Evolutionary conservation across 2,888 invertebrate species (phyloP), one percentile per base, ranked within the genome.

Genomic region (Tachystola acroxantha): DNA sequence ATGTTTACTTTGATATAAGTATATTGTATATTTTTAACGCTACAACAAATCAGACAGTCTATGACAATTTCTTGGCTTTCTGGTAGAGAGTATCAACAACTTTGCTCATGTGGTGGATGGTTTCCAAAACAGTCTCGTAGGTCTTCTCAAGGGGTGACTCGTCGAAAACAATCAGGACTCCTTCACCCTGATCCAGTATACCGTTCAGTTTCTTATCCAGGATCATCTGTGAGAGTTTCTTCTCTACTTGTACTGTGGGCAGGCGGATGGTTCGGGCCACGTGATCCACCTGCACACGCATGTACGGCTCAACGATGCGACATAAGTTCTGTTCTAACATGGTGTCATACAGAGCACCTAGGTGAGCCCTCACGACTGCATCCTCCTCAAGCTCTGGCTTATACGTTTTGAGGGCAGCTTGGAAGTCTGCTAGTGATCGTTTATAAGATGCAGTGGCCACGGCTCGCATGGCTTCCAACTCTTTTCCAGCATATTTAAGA

Each of bases 201-300:
- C 99, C 98, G 84, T 94, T 92, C 55, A 99, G 93, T 82, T 99
- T 99, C 67, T 97, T 96, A 81, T 99, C 99, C 74, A 99, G 88
- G 71, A 99, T 99, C 99, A 99, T 99, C 85, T 99, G 99, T 33
- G 99, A 99, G 40, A 99, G 88, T 84, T 99, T 99, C 87, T 98
- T 97, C 82, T 99, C 99, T 35, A 99, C 99, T 86, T 94, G 93
- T 88, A 90, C 72, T 39, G 96, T 92, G 7, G 96, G 94, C 43
- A 98, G 88, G 59, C 96, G 94, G 82, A 98, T 98, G 57, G 94
- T 92, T 53, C 93, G 92, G 14, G 98, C 96, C 53, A 98, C 94
- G 80, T 97, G 96, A 46, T 95, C 92, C 5, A 95, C 94, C 91
- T 99, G 96, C 1, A 99, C 99, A 60, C 96, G 90, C 53, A 97